Percentiles rank a stretch among this genome's conserved stretches.
Conservation (phyloP, 2,797 vertebrate genomes). For the Naso thynnoides region DNA sequence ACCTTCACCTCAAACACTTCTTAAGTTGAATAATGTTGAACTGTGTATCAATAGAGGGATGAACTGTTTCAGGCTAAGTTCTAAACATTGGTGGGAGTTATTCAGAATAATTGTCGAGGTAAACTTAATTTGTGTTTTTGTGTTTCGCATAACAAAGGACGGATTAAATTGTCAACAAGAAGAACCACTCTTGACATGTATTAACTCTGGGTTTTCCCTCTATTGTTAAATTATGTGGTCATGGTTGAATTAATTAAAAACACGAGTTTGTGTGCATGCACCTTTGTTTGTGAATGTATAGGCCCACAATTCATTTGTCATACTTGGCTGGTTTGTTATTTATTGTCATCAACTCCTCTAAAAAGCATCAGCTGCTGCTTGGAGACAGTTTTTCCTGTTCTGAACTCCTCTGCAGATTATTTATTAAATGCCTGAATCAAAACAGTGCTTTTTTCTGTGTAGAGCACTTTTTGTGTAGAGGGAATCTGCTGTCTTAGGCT, state of each 20-base stretch:
- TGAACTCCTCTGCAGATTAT: conserved; percentile 24
- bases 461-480: conserved; percentile 27
- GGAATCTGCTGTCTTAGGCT: conserved; percentile 1
- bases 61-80: background rate
- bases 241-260: conserved; percentile 58
- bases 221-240: conserved; percentile 33
- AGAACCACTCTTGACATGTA: conserved; percentile 44
- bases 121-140: conserved; percentile 20
- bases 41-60: background rate
- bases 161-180: conserved; percentile 36
- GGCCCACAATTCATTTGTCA: conserved; percentile 53
- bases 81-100: conserved; percentile 7
- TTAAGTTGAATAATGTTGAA: background rate
- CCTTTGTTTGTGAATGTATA: conserved; percentile 29
- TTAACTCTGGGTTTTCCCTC: conserved; percentile 31
- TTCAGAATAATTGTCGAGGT: background rate
- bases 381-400: conserved; percentile 9
- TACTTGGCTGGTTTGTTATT: conserved; percentile 62
- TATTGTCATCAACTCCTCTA: conserved; percentile 40
- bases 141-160: conserved; percentile 22
- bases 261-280: conserved; percentile 27
- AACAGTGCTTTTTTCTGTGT: background rate
- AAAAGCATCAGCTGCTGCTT: conserved; percentile 18
- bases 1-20: background rate
- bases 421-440: conserved; percentile 49